Conservation (phyloP, 2,113 vertebrate species). For the Alectura lathami region DNA sequence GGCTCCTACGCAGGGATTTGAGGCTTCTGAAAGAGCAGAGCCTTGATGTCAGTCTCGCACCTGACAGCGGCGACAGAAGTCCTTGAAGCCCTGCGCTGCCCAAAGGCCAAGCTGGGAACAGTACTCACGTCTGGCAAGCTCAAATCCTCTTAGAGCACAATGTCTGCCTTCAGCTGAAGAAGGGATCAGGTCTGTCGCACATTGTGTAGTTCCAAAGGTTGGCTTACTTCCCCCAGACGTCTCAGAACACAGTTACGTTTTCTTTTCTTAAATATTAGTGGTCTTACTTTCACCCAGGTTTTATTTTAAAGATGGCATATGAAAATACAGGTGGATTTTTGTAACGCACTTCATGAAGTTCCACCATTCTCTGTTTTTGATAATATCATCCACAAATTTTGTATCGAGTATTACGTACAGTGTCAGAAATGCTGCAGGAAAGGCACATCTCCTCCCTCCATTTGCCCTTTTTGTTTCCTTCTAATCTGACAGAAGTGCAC, state of each 20-base stretch:
- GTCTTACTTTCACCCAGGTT: background rate
- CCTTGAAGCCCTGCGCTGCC: background rate
- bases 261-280: background rate
- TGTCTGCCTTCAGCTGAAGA: background rate
- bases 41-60: slow-evolving; percentile 3
- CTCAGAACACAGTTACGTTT: background rate
- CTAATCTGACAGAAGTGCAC: background rate
- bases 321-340: background rate
- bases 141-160: background rate
- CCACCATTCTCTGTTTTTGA: background rate
- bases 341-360: background rate
- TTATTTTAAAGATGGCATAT: background rate
- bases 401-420: background rate
- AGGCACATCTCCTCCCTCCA: background rate
- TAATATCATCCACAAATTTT: background rate
- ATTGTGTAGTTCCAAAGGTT: background rate
- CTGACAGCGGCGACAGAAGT: background rate
- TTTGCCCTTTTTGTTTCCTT: background rate
- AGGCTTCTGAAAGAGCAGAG: background rate
- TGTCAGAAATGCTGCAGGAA: background rate
- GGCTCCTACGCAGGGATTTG: slow-evolving; percentile 15
- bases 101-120: background rate
- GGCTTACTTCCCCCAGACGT: background rate
- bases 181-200: background rate
- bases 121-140: background rate